Conservation (phyloP, 53 echinoderm and acorn worm genomes). For the Mesocentrotus franciscanus region DNA sequence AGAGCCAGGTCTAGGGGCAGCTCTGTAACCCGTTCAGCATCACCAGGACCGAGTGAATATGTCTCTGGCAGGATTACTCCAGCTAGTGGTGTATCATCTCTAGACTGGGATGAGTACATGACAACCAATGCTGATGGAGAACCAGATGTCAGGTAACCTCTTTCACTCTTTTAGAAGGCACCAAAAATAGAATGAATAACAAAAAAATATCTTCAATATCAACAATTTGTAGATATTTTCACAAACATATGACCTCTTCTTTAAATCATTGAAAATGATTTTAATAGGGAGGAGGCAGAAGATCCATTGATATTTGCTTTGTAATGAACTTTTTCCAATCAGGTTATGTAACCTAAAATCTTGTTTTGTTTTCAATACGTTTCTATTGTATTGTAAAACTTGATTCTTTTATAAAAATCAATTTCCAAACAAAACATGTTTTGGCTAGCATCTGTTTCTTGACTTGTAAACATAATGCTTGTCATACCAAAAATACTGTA, state of each 20-base stretch:
- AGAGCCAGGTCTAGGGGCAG: slow-evolving; percentile 67
- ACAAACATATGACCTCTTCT: background rate
- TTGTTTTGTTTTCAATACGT: too few relatives aligned
- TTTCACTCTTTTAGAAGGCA: background rate
- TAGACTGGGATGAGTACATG: slow-evolving; percentile 94
- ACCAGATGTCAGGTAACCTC: slow-evolving; percentile 42
- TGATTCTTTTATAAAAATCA: too few relatives aligned
- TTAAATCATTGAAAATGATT: too few relatives aligned
- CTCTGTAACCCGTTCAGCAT: slow-evolving; percentile 73
- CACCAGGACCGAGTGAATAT: slow-evolving; percentile 73
- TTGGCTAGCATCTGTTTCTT: too few relatives aligned
- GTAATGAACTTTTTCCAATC: too few relatives aligned
- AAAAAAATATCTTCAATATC: background rate
- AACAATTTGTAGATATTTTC: background rate
- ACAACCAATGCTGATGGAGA: slow-evolving; percentile 67
- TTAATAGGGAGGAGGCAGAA: too few relatives aligned
- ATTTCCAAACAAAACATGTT: too few relatives aligned
- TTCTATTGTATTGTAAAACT: too few relatives aligned
- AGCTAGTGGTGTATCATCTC: slow-evolving; percentile 74
- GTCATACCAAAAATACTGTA: too few relatives aligned
- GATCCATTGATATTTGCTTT: too few relatives aligned
- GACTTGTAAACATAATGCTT: too few relatives aligned
- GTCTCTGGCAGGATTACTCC: slow-evolving; percentile 90
- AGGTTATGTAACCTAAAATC: too few relatives aligned
- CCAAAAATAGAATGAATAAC: background rate